Evolutionary conservation across 2,113 vertebrate species (phyloP).

Genomic region (Lepisosteus osseus): DNA sequence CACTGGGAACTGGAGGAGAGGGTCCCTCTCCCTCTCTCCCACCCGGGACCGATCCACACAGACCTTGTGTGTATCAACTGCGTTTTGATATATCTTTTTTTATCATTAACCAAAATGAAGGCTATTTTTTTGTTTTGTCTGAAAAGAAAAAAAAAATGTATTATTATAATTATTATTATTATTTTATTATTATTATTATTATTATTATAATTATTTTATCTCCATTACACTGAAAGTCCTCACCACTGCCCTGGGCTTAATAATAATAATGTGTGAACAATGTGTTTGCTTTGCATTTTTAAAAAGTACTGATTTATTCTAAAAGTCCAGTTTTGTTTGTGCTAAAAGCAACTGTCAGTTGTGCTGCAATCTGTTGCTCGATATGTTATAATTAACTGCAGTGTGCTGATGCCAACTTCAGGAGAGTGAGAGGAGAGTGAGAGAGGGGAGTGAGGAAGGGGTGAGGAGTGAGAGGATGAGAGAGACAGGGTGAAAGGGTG

Average conservation of each 20-base stretch:
- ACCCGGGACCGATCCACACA: too few relatives aligned
- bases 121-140: slow-evolving; percentile 28
- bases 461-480: neutral
- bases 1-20: too few relatives aligned
- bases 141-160: slow-evolving; percentile 21
- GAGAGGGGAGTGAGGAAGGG: neutral
- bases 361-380: neutral
- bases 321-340: slow-evolving; percentile 26
- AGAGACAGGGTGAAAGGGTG: too few relatives aligned
- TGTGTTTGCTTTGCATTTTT: slow-evolving; percentile 29
- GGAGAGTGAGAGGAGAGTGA: neutral
- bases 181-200: slow-evolving; percentile 47
- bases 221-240: slow-evolving; percentile 47
- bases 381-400: neutral
- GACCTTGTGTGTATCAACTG: too few relatives aligned
- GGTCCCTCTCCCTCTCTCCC: too few relatives aligned
- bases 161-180: slow-evolving; percentile 31
- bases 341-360: slow-evolving; percentile 6
- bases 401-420: slow-evolving; percentile 24
- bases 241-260: slow-evolving; percentile 40
- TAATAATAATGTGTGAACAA: slow-evolving; percentile 22
- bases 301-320: slow-evolving; percentile 37
- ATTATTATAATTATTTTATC: slow-evolving; percentile 32
- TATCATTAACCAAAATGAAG: slow-evolving; percentile 36
- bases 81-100: too few relatives aligned